phyloP scores from a whole-genome alignment of 2,113 vertebrate genomes.

The Bombycilla garrulus region DNA sequence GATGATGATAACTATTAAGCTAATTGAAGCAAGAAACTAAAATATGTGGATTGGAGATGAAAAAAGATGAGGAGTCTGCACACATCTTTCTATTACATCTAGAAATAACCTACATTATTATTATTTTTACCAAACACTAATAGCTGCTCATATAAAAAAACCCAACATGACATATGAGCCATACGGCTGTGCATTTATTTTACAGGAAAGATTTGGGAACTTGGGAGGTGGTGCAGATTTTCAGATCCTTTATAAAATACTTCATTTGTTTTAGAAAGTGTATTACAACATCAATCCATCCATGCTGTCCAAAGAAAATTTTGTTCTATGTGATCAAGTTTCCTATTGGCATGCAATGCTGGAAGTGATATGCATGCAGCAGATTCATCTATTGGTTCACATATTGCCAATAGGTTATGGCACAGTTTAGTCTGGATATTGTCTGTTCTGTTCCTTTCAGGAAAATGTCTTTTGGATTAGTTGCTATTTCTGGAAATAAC shows the following conservation, averaged over 20 bases:
- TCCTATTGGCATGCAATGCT: not conserved
- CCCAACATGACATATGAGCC: not conserved
- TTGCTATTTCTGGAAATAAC: not conserved
- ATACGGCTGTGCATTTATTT: not conserved
- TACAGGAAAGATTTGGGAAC: not conserved
- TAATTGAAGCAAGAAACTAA: slow-evolving; percentile 9
- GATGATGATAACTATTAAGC: not conserved
- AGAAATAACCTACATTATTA: not conserved
- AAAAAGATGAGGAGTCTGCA: not conserved
- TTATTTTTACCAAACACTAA: not conserved
- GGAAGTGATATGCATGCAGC: not conserved
- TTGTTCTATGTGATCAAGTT: not conserved
- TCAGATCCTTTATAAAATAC: not conserved
- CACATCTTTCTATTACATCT: not conserved
- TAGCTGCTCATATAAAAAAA: not conserved
- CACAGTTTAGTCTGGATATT: not conserved
- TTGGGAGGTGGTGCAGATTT: not conserved
- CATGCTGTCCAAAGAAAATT: not conserved
- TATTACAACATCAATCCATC: not conserved
- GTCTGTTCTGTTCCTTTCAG: not conserved
- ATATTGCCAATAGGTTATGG: not conserved
- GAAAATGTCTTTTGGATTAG: not conserved
- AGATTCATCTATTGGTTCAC: not conserved
- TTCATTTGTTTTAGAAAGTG: not conserved
- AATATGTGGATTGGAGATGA: not conserved